These are phyloP conservation scores for Colistium nudipinnis DNA, from an alignment of 2,113 vertebrate species.

Conservation along the genomic window DNA sequence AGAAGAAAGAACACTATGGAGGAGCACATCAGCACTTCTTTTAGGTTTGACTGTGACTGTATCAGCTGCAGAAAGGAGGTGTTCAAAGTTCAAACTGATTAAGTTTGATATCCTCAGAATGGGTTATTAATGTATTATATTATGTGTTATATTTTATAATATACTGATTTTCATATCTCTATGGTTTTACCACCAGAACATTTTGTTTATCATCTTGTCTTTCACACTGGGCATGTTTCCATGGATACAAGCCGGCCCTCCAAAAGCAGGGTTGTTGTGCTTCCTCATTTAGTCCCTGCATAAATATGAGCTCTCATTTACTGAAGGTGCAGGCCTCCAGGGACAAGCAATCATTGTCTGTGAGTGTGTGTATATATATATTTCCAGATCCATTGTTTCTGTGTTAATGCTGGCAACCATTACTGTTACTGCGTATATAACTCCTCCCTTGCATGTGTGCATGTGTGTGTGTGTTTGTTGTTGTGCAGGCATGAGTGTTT, in stretches of 20 bases:
- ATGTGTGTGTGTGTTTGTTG: constrained; percentile 38
- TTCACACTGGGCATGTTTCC: constrained; percentile 63
- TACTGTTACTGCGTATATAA: constrained; percentile 49
- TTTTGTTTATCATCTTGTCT: constrained; percentile 58
- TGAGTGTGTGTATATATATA: constrained; percentile 29
- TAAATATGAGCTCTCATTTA: background rate
- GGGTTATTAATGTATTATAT: no score
- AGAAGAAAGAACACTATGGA: no score
- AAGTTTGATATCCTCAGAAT: no score
- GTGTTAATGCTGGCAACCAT: constrained; percentile 29
- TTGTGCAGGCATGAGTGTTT: background rate
- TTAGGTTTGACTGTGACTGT: no score
- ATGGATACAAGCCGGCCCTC: constrained; percentile 60
- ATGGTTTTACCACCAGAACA: constrained; percentile 42
- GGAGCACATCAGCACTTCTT: no score
- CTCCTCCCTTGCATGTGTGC: constrained; percentile 58
- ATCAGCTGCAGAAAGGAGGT: no score
- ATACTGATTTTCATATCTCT: no score
- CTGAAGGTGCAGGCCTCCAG: constrained; percentile 2
- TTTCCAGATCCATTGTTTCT: constrained; percentile 14
- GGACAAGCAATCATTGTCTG: background rate
- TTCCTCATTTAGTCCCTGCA: constrained; percentile 17
- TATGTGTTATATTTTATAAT: no score
- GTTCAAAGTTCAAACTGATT: no score
- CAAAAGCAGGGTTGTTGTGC: constrained; percentile 50